Evolutionary conservation across 2,888 invertebrate genomes (phyloP).

Genomic region (Cerastoderma edule): DNA sequence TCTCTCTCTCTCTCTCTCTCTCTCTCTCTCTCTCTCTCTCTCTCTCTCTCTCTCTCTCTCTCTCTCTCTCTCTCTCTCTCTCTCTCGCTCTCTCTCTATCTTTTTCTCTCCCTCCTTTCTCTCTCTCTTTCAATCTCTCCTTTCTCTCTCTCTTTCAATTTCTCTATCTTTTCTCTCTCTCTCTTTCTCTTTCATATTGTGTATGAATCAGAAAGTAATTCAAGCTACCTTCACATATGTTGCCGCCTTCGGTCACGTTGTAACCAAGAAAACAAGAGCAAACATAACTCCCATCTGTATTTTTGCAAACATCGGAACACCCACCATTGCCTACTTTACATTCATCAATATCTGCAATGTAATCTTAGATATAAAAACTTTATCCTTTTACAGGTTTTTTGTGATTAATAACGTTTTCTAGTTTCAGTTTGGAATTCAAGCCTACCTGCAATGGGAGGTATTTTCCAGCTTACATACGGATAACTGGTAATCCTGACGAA

Average conservation of each 20-base stretch:
- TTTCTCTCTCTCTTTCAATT: not conserved
- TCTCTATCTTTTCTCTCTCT: not conserved
- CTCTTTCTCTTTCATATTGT: not conserved
- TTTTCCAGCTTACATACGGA: no score
- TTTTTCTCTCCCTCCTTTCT: not conserved
- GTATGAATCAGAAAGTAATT: not conserved
- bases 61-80: no score
- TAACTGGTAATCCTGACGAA: no score
- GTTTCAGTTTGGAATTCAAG: no score
- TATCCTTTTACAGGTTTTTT: no score
- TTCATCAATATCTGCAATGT: slow-evolving; percentile 17
- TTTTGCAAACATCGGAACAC: slow-evolving; percentile 2
- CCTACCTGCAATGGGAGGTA: no score
- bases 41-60: no score
- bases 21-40: no score
- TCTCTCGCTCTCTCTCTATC: not conserved
- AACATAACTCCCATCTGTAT: slow-evolving; percentile 9
- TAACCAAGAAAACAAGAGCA: slow-evolving; percentile 2
- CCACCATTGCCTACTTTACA: slow-evolving; percentile 9
- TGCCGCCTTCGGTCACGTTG: not conserved
- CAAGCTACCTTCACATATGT: not conserved
- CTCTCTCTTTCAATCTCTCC: not conserved
- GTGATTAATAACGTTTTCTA: no score
- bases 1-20: no score
- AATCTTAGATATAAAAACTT: no score